Conservation (phyloP, 2,888 invertebrate species). For the Pterostichus niger region DNA sequence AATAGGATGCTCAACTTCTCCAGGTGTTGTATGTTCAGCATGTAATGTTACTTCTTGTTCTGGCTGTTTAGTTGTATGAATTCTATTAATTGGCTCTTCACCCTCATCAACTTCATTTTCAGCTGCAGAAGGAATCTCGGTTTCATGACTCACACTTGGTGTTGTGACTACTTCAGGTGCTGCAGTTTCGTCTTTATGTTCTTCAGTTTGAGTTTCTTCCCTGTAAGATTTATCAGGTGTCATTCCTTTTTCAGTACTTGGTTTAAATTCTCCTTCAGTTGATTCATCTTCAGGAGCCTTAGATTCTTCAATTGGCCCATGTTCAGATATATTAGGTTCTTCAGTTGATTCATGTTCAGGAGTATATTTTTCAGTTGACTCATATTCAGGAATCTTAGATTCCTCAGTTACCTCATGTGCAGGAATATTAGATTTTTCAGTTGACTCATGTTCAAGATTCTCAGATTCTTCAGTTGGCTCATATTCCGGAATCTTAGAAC, state of each 20-base stretch:
- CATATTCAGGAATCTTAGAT: slow-evolving; percentile 45
- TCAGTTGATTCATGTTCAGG: slow-evolving; percentile 37
- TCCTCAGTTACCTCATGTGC: no score
- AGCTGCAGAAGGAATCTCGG: slow-evolving; percentile 38
- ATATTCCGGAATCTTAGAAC: background rate
- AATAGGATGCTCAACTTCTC: slow-evolving; percentile 16
- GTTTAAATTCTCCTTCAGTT: slow-evolving; percentile 2
- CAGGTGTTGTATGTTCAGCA: slow-evolving; percentile 52
- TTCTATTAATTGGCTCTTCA: slow-evolving; percentile 50
- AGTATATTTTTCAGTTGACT: background rate
- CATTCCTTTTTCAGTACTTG: background rate
- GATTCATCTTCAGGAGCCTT: slow-evolving; percentile 7
- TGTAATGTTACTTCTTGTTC: slow-evolving; percentile 31
- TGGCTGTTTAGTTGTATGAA: slow-evolving; percentile 17
- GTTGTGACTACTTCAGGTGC: slow-evolving; percentile 49
- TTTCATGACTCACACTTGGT: slow-evolving; percentile 45
- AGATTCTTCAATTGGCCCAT: background rate
- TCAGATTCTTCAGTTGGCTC: slow-evolving; percentile 46
- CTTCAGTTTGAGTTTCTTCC: slow-evolving; percentile 35
- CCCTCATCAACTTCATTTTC: slow-evolving; percentile 67
- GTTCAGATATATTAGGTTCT: background rate
- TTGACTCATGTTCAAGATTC: slow-evolving; percentile 29
- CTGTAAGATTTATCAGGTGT: slow-evolving; percentile 44
- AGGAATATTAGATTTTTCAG: slow-evolving; percentile 34
- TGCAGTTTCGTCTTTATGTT: slow-evolving; percentile 50